Percentiles rank a stretch among this genome's conserved stretches.
Conservation (phyloP, 1,140 invertebrate genomes). For the Apis cerana region DNA sequence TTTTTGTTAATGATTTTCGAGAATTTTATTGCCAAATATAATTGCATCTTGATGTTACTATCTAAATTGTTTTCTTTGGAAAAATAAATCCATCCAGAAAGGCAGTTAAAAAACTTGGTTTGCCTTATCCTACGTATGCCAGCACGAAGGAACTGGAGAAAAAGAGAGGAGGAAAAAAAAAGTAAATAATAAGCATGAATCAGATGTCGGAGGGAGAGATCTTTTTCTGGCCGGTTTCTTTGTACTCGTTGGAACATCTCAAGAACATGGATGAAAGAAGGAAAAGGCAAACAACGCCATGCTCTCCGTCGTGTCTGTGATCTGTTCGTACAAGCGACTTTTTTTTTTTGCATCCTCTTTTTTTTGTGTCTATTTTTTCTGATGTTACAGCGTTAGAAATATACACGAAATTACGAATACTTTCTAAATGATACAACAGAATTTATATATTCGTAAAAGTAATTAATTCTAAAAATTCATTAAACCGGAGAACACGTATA, state of each 20-base stretch:
- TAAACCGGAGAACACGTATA: background rate
- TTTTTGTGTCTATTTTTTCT: no score
- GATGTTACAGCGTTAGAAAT: no score
- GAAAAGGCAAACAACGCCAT: slow-evolving; percentile 13
- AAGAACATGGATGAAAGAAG: slow-evolving; percentile 22
- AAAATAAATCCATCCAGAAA: background rate
- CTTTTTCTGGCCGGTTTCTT: slow-evolving; percentile 34
- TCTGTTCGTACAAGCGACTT: background rate
- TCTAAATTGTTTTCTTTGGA: background rate
- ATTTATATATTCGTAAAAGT: background rate
- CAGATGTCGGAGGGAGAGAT: slow-evolving; percentile 27
- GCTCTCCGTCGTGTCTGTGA: background rate
- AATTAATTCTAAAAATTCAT: background rate
- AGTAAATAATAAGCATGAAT: slow-evolving; percentile 40
- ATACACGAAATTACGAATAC: background rate
- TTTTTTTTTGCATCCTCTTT: background rate
- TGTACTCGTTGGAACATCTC: background rate
- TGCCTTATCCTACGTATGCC: background rate
- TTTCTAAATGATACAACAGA: background rate
- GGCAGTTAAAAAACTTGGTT: background rate
- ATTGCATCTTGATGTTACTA: background rate
- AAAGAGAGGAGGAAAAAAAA: background rate
- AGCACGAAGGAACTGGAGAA: background rate
- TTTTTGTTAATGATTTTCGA: no score
- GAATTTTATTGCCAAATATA: no score